Evolutionary conservation across 2,797 vertebrate genomes (phyloP), one percentile per base, ranked within the genome.

Genomic region (Nyctibius grandis): DNA sequence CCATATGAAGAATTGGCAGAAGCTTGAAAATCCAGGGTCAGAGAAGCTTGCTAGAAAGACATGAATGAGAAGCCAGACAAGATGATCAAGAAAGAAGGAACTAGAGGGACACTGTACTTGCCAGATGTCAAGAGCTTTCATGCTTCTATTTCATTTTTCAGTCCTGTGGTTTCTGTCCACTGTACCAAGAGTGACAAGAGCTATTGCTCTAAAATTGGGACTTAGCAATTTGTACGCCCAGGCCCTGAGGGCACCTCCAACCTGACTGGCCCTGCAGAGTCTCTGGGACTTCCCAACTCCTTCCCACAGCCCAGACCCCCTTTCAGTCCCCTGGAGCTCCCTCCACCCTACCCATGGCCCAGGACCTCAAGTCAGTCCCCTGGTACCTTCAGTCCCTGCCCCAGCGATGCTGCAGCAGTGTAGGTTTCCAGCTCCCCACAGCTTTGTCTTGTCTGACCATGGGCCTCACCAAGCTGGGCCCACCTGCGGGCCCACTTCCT

Each of bases 391-490:
- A 33, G 20, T 33, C 23, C 15, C 15, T 67, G 15, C 26, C 42
- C 65, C 8, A 2, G 14, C 0, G 0, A 45, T 23, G 20, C 11
- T 4, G 1, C 14, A 78, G 21, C 19, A 57, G 9, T 9, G 11
- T 50, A 25, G 3, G 8, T 36, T 33, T 80, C 22, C 68, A 67
- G 18, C 6, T 77, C 1, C 15, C 12, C 42, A 28, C 26, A 51
- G 50, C 50, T 26, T 50, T 48, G 47, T 23, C 23, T 47, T 16
- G 26, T 50, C 50, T 9, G 9, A 50, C 50, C 50, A 51, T 51
- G 26, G 26, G 50, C 11, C 26, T 50, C 8, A 16, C 28, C 50
- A 51, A 28, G 9, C 14, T 11, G 26, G 26, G 28, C 50, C 26
- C 26, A 29, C 8, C 50, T 51, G 50, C 15, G 10, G 50, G 15